Conservation (phyloP, 2,113 vertebrate genomes). For the Pitta sordida region DNA sequence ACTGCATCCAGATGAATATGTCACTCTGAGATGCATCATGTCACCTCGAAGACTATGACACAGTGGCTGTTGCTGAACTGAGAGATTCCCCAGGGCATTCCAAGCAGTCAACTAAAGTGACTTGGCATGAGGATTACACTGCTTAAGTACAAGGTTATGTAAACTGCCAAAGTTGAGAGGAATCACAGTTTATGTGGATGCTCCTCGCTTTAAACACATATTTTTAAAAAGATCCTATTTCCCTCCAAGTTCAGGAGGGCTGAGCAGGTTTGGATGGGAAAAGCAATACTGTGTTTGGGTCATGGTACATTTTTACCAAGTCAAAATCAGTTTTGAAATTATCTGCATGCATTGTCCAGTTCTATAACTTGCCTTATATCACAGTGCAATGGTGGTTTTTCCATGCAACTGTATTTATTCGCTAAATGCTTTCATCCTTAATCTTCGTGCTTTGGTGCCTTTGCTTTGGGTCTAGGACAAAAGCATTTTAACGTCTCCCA, state of each 20-base stretch:
- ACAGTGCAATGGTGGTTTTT: not conserved
- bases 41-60: not conserved
- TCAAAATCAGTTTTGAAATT: not conserved
- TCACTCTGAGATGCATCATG: not conserved
- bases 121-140: accelerated
- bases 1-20: not conserved
- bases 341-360: not conserved
- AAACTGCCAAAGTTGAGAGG: not conserved
- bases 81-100: not conserved
- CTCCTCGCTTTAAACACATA: not conserved
- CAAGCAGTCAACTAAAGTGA: not conserved
- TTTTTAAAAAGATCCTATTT: not conserved
- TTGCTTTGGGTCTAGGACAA: not conserved
- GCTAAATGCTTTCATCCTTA: not conserved
- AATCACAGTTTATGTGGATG: not conserved
- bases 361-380: not conserved
- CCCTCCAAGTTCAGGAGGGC: not conserved
- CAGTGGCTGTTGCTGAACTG: not conserved
- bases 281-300: not conserved
- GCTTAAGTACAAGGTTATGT: not conserved
- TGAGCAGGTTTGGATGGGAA: not conserved
- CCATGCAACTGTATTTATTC: not conserved
- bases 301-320: not conserved
- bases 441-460: not conserved
- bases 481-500: not conserved